A percentile compares a stretch with the other conserved stretches of the same genome.
phyloP scores from a whole-genome alignment of 2,888 invertebrate species.

The Pseudeuparius sepicola region DNA sequence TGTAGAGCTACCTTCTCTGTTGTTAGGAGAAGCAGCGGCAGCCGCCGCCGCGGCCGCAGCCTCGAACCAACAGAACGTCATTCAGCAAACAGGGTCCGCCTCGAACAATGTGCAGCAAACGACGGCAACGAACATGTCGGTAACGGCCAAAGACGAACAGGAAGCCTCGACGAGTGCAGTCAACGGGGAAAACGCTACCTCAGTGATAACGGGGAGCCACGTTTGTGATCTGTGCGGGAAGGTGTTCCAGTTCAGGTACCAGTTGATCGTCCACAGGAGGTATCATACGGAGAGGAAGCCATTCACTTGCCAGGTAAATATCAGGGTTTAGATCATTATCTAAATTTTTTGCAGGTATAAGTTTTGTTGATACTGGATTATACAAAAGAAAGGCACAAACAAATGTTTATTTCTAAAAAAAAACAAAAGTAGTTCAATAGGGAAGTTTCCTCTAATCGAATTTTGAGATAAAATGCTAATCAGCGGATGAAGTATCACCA shows the following conservation, averaged over 20 bases:
- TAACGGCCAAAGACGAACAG: conserved; percentile 41
- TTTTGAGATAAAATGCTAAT: no score
- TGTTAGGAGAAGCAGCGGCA: no score
- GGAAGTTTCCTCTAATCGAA: no score
- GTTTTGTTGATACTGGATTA: no score
- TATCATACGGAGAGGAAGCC: conserved; percentile 82
- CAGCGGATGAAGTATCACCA: no score
- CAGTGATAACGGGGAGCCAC: conserved; percentile 51
- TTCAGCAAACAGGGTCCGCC: no score
- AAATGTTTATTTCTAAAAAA: no score
- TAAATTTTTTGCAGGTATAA: conserved; percentile 3
- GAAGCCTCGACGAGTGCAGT: conserved; percentile 43
- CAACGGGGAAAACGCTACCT: conserved; percentile 34
- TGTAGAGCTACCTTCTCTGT: no score
- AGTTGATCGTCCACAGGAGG: conserved; percentile 73
- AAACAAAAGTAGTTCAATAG: no score
- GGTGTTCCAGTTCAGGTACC: conserved; percentile 79
- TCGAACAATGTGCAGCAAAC: conserved; percentile 20
- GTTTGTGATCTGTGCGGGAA: conserved; percentile 79
- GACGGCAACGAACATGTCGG: conserved; percentile 21
- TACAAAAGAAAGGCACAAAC: no score
- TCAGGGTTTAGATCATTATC: conserved; percentile 23
- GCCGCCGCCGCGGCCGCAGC: conserved; percentile 1
- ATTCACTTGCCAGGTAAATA: conserved; percentile 50
- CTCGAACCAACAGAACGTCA: conserved; percentile 20